A percentile compares a stretch with the other conserved stretches of the same genome.
These are phyloP conservation scores for Aphrophora alni DNA, from an alignment of 2,888 invertebrate species.

Conservation along the genomic window DNA sequence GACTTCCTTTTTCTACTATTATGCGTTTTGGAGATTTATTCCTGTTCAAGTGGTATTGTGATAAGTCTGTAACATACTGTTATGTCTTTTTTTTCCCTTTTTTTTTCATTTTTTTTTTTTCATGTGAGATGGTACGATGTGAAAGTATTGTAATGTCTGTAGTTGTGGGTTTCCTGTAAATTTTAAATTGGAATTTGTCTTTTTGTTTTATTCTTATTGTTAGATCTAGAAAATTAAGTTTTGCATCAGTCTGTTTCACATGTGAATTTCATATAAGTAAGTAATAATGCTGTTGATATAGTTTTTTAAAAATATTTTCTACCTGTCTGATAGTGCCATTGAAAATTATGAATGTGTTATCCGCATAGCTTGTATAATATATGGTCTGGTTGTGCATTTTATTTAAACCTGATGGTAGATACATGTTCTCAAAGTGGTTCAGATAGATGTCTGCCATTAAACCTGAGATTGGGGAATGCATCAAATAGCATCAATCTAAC, in stretches of 20 bases:
- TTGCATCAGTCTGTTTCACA: neutral
- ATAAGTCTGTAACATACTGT: too few relatives aligned
- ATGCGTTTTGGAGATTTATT: too few relatives aligned
- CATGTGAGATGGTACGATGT: neutral
- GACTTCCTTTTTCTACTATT: too few relatives aligned
- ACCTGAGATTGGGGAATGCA: conserved; percentile 15
- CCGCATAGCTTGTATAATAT: neutral
- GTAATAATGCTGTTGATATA: neutral
- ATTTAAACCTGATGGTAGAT: neutral
- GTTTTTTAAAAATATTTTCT: neutral
- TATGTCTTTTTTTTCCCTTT: too few relatives aligned
- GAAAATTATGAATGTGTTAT: conserved; percentile 9
- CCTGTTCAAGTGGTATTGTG: too few relatives aligned
- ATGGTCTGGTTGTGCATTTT: neutral
- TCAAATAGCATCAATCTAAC: too few relatives aligned
- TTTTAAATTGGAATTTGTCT: neutral
- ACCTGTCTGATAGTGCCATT: neutral
- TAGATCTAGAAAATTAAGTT: conserved; percentile 18
- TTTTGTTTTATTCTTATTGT: neutral
- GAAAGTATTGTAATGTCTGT: neutral
- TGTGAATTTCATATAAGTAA: neutral
- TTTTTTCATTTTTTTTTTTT: too few relatives aligned
- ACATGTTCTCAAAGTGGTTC: conserved; percentile 10
- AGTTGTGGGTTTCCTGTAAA: conserved; percentile 17
- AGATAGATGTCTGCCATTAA: neutral